A percentile compares a stretch with the other conserved stretches of the same genome.
phyloP scores from a whole-genome alignment of 2,113 vertebrate genomes.

The Corvus hawaiiensis region DNA sequence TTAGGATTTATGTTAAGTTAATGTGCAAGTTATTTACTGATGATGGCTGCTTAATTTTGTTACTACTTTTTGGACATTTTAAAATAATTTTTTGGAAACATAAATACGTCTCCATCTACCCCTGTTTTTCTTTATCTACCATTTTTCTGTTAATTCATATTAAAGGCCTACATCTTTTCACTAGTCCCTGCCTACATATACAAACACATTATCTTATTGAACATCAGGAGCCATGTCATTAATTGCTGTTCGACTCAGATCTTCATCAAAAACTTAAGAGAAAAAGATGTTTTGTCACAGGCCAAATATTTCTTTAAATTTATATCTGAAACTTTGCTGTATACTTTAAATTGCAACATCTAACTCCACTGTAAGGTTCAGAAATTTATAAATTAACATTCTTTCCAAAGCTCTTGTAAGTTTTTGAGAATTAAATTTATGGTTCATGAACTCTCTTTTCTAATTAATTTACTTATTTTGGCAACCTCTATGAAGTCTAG shows the following conservation, averaged over 20 bases:
- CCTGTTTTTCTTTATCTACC: not conserved
- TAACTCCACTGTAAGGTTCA: not conserved
- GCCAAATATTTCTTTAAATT: not conserved
- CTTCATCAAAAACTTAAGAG: not conserved
- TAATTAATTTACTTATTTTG: not conserved
- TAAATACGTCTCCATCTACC: not conserved
- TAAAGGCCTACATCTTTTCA: not conserved
- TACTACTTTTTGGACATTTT: not conserved
- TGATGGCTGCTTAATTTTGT: not conserved
- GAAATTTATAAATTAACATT: not conserved
- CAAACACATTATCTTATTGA: not conserved
- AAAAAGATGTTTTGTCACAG: not conserved
- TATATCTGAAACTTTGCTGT: not conserved
- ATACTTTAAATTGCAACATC: not conserved
- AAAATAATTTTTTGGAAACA: not conserved
- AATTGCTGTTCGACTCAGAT: not conserved
- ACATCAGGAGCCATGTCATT: not conserved
- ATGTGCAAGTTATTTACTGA: not conserved
- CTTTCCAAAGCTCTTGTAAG: not conserved
- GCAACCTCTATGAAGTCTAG: not conserved
- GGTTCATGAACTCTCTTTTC: not conserved
- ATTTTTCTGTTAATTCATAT: not conserved
- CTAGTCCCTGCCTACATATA: not conserved
- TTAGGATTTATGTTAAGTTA: not conserved
- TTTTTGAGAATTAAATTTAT: not conserved